phyloP scores from a whole-genome alignment of 2,888 invertebrate species.

The Anthrax anthrax region DNA sequence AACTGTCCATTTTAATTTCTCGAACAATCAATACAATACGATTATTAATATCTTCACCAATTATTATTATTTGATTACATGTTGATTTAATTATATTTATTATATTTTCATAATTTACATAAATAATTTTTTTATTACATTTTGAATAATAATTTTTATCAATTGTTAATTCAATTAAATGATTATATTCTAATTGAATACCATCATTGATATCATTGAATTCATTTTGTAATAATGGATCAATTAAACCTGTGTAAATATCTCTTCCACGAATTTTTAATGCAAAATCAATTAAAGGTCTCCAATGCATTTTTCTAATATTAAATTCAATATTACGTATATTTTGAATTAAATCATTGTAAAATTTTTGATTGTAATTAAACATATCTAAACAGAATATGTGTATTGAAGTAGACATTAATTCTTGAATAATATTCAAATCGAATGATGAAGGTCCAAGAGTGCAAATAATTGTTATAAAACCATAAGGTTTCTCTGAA shows the following conservation, averaged over 20 bases:
- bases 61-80: background rate
- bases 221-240: no score
- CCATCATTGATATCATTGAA: no score
- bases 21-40: background rate
- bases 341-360: background rate
- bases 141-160: background rate
- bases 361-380: background rate
- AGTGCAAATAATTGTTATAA: background rate
- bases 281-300: background rate
- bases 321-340: background rate
- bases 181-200: background rate
- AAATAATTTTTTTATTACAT: background rate
- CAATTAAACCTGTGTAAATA: background rate
- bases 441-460: background rate
- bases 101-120: background rate
- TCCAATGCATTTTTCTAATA: background rate
- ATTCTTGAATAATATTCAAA: background rate
- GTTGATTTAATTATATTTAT: background rate
- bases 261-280: background rate
- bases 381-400: background rate
- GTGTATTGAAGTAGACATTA: background rate
- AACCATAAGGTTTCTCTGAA: background rate
- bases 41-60: background rate
- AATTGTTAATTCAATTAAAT: background rate
- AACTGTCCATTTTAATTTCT: background rate